Evolutionary conservation across 2,888 invertebrate species (phyloP).

Genomic region (Lasioglossum oenotherae): DNA sequence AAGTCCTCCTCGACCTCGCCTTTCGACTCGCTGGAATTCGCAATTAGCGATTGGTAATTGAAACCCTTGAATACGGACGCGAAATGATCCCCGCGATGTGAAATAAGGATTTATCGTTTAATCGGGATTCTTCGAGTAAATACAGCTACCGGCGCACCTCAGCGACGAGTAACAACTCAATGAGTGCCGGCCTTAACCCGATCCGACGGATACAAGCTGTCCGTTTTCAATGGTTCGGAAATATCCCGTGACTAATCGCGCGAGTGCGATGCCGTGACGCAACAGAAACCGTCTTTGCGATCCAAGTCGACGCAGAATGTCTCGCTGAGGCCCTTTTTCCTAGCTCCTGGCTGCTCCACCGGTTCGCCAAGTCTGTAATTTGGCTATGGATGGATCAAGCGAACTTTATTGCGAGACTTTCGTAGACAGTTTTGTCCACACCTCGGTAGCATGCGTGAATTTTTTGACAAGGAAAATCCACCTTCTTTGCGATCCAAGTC

Average conservation of each 20-base stretch:
- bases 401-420: not conserved
- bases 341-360: not conserved
- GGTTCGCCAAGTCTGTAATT: not conserved
- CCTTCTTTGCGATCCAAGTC: not conserved
- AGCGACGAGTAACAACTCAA: slow-evolving; percentile 37
- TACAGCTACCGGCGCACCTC: slow-evolving; percentile 37
- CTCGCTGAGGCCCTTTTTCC: not conserved
- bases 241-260: slow-evolving; percentile 65
- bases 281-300: slow-evolving; percentile 49
- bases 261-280: slow-evolving; percentile 62
- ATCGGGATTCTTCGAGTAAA: slow-evolving; percentile 43
- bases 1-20: too few species aligned
- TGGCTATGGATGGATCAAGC: not conserved
- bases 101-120: slow-evolving; percentile 24
- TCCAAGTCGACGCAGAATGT: slow-evolving; percentile 20
- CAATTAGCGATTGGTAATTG: slow-evolving; percentile 50
- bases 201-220: slow-evolving; percentile 43
- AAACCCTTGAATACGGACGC: not conserved
- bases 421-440: not conserved
- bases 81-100: not conserved
- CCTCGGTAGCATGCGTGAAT: not conserved
- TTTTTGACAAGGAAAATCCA: not conserved
- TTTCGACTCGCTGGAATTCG: slow-evolving; percentile 15
- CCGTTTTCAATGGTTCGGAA: slow-evolving; percentile 60
- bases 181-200: slow-evolving; percentile 61